Base-by-base conservation (phyloP, 2,113 vertebrate genomes). In the Catharus bicknelli region DNA sequence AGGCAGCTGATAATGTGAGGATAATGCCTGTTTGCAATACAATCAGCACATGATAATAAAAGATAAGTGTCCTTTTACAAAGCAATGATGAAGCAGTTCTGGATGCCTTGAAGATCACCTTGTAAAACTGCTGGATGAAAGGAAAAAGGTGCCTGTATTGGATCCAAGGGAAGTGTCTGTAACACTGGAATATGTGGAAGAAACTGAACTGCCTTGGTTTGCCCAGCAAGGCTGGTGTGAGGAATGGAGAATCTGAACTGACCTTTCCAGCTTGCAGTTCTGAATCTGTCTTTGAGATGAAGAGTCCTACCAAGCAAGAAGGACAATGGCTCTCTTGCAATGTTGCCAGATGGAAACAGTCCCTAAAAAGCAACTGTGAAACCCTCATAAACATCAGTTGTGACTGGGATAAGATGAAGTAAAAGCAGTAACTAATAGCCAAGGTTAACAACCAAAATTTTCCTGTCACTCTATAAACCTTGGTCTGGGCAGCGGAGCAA, bases 11-110 rank as follows among this genome's bases (percentile, higher is more conserved):
- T 95, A 87, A 90, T 84, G 48, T 70, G 85, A 88, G 70, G 67
- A 53, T 75, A 81, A 88, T 84, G 51, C 73, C 50, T 93, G 74
- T 93, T 95, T 93, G 93, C 78, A 66, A 22, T 87, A 64, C 80
- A 82, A 55, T 86, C 86, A 68, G 80, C 57, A 72, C 45, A 57
- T 57, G 40, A 54, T 63, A 85, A 72, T 92, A 57, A 84, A 89
- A 92, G 38, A 13, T 54, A 90, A 88, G 36, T 58, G 69, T 59
- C 77, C 76, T 62, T 90, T 86, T 85, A 89, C 67, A 73, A 62
- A 86, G 88, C 48, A 75, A 4, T 68, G 86, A 75, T 81, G 58
- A 83, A 84, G 72, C 61, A 57, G 26, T 30, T 61, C 42, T 50
- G 61, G 40, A 20, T 81, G 68, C 61, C 68, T 75, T 84, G 83